phyloP scores from a whole-genome alignment of 2,797 vertebrate genomes.

The Lophius americanus region DNA sequence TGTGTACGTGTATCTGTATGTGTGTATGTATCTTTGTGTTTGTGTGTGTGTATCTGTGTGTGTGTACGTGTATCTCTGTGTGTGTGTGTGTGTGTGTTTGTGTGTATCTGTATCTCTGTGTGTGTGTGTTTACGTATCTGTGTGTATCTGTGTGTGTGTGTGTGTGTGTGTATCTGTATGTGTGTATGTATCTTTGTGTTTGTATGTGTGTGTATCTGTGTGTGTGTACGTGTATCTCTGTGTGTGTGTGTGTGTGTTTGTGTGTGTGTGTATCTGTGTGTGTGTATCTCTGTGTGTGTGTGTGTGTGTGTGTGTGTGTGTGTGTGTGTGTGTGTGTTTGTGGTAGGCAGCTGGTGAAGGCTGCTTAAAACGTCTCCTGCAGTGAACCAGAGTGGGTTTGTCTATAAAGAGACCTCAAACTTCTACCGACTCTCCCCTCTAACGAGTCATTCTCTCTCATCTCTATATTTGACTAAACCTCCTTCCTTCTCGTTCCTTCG shows the following conservation, averaged over 20 bases:
- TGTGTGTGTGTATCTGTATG: slow-evolving; percentile 4
- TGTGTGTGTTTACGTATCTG: too few relatives aligned
- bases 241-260: not conserved
- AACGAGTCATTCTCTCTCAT: not conserved
- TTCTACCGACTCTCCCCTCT: slow-evolving; percentile 8
- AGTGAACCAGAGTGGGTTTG: slow-evolving; percentile 35
- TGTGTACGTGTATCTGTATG: slow-evolving; percentile 8
- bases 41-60: slow-evolving; percentile 2
- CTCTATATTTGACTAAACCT: not conserved
- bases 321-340: slow-evolving; percentile 13
- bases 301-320: slow-evolving; percentile 23
- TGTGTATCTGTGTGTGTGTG: not conserved
- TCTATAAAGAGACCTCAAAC: slow-evolving; percentile 12
- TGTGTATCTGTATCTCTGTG: too few relatives aligned
- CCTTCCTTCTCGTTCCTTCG: not conserved
- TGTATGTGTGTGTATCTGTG: not conserved
- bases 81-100: slow-evolving; percentile 14
- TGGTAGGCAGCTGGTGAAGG: slow-evolving; percentile 62
- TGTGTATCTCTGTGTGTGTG: too few relatives aligned
- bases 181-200: too few relatives aligned
- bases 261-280: too few relatives aligned
- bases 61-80: slow-evolving; percentile 18
- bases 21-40: slow-evolving; percentile 22
- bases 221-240: not conserved
- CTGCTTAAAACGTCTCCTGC: slow-evolving; percentile 59